Evolutionary conservation across 1,140 invertebrate genomes (phyloP).

Genomic region (Xylocopa sonorina): DNA sequence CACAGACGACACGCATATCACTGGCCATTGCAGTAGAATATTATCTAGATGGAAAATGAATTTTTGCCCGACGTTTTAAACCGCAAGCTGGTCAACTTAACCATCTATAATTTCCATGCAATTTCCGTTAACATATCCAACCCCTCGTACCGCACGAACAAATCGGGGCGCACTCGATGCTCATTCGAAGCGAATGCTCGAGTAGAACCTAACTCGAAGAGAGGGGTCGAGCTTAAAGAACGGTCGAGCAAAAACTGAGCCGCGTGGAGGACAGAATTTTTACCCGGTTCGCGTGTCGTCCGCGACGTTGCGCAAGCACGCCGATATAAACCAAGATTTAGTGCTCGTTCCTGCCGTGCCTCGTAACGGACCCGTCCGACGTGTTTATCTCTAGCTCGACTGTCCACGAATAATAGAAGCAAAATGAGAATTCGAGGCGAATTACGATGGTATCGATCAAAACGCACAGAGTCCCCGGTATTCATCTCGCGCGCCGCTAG

Average conservation of each 20-base stretch:
- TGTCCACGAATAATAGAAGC: conserved; percentile 1
- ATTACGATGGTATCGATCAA: conserved; percentile 45
- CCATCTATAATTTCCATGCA: too few relatives aligned
- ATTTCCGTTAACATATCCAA: too few relatives aligned
- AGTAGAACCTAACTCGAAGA: background rate
- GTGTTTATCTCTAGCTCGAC: background rate
- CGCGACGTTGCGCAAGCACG: background rate
- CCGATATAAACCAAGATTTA: background rate
- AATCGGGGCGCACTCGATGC: too few relatives aligned
- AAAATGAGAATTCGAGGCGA: conserved; percentile 39
- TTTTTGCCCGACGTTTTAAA: too few relatives aligned
- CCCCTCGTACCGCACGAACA: too few relatives aligned
- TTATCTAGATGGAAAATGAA: too few relatives aligned
- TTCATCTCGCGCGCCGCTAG: background rate
- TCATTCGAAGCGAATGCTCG: too few relatives aligned
- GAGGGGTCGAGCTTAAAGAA: background rate
- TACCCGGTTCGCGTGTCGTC: background rate
- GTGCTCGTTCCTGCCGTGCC: background rate
- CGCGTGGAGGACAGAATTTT: background rate
- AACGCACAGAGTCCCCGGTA: background rate
- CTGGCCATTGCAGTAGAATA: too few relatives aligned
- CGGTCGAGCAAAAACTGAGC: background rate
- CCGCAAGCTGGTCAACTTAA: too few relatives aligned
- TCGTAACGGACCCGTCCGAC: background rate
- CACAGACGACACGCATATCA: too few relatives aligned